Base-by-base conservation (phyloP, 2,888 invertebrate species). In the Ptilodon capucinus region DNA sequence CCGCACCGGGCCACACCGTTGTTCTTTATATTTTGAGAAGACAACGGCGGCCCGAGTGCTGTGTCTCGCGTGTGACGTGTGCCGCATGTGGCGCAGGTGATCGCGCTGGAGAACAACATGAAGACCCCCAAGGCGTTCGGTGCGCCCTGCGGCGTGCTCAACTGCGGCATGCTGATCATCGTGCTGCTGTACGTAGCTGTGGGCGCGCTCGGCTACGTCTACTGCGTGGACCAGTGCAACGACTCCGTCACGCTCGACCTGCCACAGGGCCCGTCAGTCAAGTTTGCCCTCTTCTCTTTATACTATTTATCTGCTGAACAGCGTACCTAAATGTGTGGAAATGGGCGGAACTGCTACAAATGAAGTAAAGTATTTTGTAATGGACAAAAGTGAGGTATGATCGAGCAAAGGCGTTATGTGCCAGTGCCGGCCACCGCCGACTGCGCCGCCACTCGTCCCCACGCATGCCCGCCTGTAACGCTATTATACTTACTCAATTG, bases 41-140 rank as follows among this genome's bases (percentile, higher is more conserved):
- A 4, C 6, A n/a, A 13, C 32, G 13, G 4, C 13, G 11, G 5
- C 8, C 4, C 23, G n/a, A n/a, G n/a, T n/a, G n/a, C 6, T 23
- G 13, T 13, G 13, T 32, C 4, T 42, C 11, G 32, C 44, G 16
- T 16, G 43, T 34, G 17, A 11, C 4, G 14, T 13, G 40, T 28
- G 16, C 11, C n/a, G n/a, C n/a, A n/a, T n/a, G 16, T 49, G 38
- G 50, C 46, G 17, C 80, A 98, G 98, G 95, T 98, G 34, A 94
- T 98, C 41, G 97, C 98, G 2, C 78, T 98, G 56, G 97, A 98
- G 82, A 97, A 97, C 81, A 96, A 96, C 73, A 97, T 98, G 97
- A 94, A 94, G 73, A 94, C 94, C 0, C 97, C 97, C 0, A 93
- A 94, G 69, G 92, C 94, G 41, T 97, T 98, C 81, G 94, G 94